Evolutionary conservation across 1,140 invertebrate species (phyloP), one percentile per base, ranked within the genome.

Genomic region (Tetragonula clypearis): DNA sequence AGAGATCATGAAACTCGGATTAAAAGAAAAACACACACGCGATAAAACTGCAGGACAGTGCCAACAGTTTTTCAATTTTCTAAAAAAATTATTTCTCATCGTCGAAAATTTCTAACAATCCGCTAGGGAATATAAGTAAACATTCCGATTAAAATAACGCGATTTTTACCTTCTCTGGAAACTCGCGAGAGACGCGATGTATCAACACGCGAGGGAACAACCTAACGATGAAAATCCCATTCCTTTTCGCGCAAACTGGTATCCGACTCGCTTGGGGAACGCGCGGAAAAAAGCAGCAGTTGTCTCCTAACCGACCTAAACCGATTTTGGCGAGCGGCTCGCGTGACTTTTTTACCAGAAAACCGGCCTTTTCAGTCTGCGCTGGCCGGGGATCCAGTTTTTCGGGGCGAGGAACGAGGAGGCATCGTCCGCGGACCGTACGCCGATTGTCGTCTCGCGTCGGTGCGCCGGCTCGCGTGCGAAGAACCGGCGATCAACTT

Each of bases 401-500:
- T 86, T 86, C 65, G 78, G 68, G 55, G 74, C 30, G 74, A 26
- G 74, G 55, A 76, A 60, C 74, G 56, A 60, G 74, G 56, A 60
- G 74, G 30, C 74, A 60, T 60, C 56, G 74, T 76, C 74, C 75
- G 26, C 8, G 41, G 68, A 30, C 35, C 79, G 72, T 30, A 69
- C 72, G 41, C 41, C 41, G 79, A 73, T 86, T 84, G 88, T 88
- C 88, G 90, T 90, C 86, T 86, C 87, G 82, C 87, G 86, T 91
- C 87, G 87, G 86, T 88, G 87, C 88, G 86, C 86, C 74, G 76
- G 85, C 87, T 91, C 86, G 91, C 90, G 88, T 92, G 91, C 91
- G 76, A 87, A 84, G 68, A 79, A 86, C 87, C 86, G 87, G 87
- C 79, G 87, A 88, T 89, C 87, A 90, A 88, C 81, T 91, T 92